Evolutionary conservation across 1,140 invertebrate genomes (phyloP).

Genomic region (Drosophila pallidifrons): DNA sequence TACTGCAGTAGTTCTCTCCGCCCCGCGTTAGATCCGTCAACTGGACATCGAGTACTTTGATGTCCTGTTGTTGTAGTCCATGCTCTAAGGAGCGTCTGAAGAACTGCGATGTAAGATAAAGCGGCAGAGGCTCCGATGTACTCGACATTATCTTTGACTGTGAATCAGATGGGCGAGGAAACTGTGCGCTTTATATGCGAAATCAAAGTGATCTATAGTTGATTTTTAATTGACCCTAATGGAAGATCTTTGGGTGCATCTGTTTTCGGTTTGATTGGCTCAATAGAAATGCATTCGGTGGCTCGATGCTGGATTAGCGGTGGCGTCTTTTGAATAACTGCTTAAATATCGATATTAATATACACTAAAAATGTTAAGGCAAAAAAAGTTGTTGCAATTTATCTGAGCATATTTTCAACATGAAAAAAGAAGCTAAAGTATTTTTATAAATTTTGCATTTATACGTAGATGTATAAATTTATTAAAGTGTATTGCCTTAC

Average conservation of each 20-base stretch:
- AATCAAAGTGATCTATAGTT: constrained; percentile 24
- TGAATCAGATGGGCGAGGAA: constrained; percentile 19
- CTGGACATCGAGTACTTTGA: constrained; percentile 66
- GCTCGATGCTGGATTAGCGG: constrained; percentile 49
- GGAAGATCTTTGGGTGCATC: constrained; percentile 42
- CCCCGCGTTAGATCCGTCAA: constrained; percentile 66
- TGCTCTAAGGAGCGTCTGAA: constrained; percentile 66
- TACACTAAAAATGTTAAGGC: background rate
- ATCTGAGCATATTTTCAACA: background rate
- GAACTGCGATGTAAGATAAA: constrained; percentile 67
- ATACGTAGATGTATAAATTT: no score
- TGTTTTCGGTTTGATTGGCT: constrained; percentile 50
- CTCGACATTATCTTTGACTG: constrained; percentile 53
- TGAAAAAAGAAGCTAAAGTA: no score
- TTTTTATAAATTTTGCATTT: no score
- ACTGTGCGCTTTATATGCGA: constrained; percentile 53
- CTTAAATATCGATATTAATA: background rate
- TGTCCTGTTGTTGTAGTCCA: constrained; percentile 62
- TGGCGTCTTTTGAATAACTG: constrained; percentile 47
- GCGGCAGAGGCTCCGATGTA: constrained; percentile 49
- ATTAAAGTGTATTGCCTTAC: no score
- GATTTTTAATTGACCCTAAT: constrained; percentile 67
- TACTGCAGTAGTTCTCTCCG: constrained; percentile 83
- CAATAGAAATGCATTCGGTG: constrained; percentile 60
- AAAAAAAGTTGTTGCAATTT: background rate